Conservation (phyloP, 2,888 invertebrate species). For the Resseliella maxima region DNA sequence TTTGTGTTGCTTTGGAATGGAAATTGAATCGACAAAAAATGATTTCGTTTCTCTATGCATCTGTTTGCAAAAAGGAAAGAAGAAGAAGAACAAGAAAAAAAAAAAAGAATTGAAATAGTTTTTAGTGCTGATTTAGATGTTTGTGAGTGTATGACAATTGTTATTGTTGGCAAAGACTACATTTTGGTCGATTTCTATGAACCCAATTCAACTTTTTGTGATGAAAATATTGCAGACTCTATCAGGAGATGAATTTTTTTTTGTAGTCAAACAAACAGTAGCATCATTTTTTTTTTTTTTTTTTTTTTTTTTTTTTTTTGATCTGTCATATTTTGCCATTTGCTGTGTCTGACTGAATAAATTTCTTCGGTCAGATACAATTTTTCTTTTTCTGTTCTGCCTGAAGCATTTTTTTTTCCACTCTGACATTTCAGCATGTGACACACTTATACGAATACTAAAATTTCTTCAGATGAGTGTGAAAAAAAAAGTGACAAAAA, state of each 20-base stretch:
- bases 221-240: too few relatives aligned
- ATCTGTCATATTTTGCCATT: too few relatives aligned
- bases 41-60: background rate
- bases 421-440: background rate
- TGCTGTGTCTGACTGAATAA: background rate
- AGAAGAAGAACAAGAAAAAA: too few relatives aligned
- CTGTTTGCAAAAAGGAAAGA: background rate
- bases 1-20: background rate
- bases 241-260: too few relatives aligned
- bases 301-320: too few relatives aligned
- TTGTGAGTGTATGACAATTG: too few relatives aligned
- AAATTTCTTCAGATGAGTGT: background rate
- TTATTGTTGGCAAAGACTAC: too few relatives aligned
- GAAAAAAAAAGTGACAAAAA: background rate
- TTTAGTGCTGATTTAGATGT: background rate
- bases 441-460: background rate
- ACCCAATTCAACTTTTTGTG: too few relatives aligned
- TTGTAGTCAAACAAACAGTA: too few relatives aligned
- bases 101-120: background rate
- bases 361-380: background rate
- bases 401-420: background rate
- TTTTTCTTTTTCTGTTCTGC: background rate
- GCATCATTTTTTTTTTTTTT: background rate
- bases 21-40: background rate
- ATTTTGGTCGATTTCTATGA: too few relatives aligned